Percentiles rank a stretch among this genome's conserved stretches.
phyloP scores from a whole-genome alignment of 2,797 vertebrate species.

The Amblyraja radiata region DNA sequence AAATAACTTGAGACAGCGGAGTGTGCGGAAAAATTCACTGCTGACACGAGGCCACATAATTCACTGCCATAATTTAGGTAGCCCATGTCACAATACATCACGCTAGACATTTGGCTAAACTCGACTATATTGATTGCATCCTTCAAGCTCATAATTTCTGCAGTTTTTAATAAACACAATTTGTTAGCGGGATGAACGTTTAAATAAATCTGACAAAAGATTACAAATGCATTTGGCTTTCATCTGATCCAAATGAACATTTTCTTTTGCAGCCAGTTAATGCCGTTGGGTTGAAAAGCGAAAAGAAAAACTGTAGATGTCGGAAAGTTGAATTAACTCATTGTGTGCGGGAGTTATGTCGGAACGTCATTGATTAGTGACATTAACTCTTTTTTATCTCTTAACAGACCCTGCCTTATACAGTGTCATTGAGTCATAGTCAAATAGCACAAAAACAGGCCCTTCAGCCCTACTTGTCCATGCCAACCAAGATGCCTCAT shows the following conservation, averaged over 20 bases:
- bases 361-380: no score
- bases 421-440: no score
- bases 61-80: background rate
- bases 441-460: no score
- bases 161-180: background rate
- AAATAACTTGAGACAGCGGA: background rate
- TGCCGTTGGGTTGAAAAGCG: no score
- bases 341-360: no score
- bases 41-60: background rate
- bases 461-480: no score
- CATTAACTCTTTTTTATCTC: no score
- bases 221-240: slow-evolving; percentile 6
- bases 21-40: background rate
- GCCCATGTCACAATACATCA: background rate
- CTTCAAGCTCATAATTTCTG: background rate
- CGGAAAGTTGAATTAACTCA: no score
- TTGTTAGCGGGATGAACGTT: background rate
- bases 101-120: background rate
- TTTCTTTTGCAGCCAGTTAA: background rate
- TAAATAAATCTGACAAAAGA: background rate
- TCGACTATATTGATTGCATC: background rate
- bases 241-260: background rate
- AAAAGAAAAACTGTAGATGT: no score
- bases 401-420: no score
- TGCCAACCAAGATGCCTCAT: no score